phyloP scores from a whole-genome alignment of 2,797 vertebrate genomes.

The Enteromius mattozi region DNA sequence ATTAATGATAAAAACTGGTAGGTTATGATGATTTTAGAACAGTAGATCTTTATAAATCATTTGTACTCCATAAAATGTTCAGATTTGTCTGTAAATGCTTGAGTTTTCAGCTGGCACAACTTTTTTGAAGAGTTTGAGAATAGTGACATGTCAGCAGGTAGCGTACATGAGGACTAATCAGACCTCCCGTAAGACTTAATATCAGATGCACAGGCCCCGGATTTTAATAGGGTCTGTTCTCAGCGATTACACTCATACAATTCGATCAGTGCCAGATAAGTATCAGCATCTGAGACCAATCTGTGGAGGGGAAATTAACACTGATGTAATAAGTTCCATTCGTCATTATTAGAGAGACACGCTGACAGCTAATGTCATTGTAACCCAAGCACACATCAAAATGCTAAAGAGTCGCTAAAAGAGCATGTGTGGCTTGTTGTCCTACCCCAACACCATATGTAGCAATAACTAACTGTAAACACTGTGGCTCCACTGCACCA shows the following conservation, averaged over 20 bases:
- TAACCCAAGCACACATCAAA: slow-evolving; percentile 74
- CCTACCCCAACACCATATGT: not conserved
- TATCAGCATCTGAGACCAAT: slow-evolving; percentile 92
- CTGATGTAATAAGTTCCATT: slow-evolving; percentile 95
- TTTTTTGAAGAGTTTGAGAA: slow-evolving; percentile 20
- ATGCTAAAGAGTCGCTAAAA: slow-evolving; percentile 54
- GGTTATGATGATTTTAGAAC: not conserved
- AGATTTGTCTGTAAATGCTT: not conserved
- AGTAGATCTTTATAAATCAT: not conserved
- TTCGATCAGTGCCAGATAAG: slow-evolving; percentile 92
- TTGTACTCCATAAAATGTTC: not conserved
- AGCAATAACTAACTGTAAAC: not conserved
- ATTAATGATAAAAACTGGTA: not conserved
- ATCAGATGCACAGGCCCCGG: slow-evolving; percentile 78
- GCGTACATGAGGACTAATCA: slow-evolving; percentile 68
- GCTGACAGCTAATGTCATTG: slow-evolving; percentile 86
- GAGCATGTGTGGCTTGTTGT: slow-evolving; percentile 44
- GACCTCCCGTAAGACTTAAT: slow-evolving; percentile 75
- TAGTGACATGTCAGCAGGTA: slow-evolving; percentile 35
- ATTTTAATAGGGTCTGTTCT: slow-evolving; percentile 92
- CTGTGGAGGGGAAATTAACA: slow-evolving; percentile 85
- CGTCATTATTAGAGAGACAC: slow-evolving; percentile 91
- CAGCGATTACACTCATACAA: slow-evolving; percentile 92
- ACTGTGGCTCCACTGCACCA: too few relatives aligned
- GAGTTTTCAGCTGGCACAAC: not conserved